A percentile compares a stretch with the other conserved stretches of the same genome.
These are phyloP conservation scores for Mastomys coucha DNA, from an alignment of 2,113 vertebrate genomes.

Conservation along the genomic window DNA sequence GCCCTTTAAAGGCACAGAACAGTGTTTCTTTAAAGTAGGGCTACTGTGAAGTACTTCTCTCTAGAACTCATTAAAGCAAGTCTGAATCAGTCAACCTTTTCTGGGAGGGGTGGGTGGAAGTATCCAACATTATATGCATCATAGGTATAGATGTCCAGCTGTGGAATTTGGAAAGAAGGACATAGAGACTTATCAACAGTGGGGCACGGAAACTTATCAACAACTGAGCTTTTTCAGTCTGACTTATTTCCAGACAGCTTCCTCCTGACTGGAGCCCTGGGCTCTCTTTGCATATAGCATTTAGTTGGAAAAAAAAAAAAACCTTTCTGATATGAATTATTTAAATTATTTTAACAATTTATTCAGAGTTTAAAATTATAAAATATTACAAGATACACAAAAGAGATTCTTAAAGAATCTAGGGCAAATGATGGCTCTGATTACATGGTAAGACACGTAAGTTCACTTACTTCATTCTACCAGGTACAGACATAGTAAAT, in stretches of 20 bases:
- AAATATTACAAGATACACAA: not conserved
- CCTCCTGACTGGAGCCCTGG: not conserved
- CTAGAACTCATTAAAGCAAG: not conserved
- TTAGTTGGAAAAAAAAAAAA: not conserved
- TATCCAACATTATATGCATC: not conserved
- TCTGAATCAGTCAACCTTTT: not conserved
- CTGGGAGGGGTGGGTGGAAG: not conserved
- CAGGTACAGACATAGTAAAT: not conserved
- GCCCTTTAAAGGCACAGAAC: not conserved
- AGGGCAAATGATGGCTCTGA: not conserved
- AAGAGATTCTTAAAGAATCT: not conserved
- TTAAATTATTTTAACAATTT: not conserved
- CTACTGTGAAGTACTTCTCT: not conserved
- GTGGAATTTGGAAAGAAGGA: not conserved
- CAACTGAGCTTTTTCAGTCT: not conserved
- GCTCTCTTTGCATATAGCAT: not conserved
- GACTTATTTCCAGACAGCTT: not conserved
- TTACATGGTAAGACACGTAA: not conserved
- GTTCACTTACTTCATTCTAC: not conserved
- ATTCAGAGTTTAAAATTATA: not conserved
- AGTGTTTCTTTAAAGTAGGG: not conserved
- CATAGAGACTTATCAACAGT: not conserved
- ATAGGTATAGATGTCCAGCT: not conserved
- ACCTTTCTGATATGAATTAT: not conserved
- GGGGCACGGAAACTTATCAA: not conserved